Evolutionary conservation across 2,797 vertebrate species (phyloP).

Genomic region (Sebastes cheni): DNA sequence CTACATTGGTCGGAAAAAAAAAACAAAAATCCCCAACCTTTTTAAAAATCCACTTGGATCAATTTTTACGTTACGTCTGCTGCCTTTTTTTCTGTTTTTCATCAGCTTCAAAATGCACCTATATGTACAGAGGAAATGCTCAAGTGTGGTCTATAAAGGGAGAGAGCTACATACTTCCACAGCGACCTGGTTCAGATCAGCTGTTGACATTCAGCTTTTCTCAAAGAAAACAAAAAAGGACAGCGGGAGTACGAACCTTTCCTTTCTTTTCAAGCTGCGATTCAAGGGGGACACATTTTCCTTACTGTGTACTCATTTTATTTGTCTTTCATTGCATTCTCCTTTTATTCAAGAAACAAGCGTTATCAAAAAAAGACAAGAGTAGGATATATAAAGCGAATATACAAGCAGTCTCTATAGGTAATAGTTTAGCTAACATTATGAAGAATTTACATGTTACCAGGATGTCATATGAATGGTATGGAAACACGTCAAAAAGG

Average conservation of each 20-base stretch:
- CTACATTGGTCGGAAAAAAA: conserved; percentile 58
- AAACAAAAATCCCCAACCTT: conserved; percentile 20
- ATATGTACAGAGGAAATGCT: conserved; percentile 80
- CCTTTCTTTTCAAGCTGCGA: conserved; percentile 63
- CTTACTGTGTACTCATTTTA: conserved; percentile 37
- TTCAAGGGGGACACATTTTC: conserved; percentile 41
- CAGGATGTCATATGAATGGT: conserved; percentile 58
- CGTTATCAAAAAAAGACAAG: conserved; percentile 62
- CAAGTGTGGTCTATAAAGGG: conserved; percentile 54
- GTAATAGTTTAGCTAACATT: conserved; percentile 77
- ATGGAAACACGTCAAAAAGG: conserved; percentile 48
- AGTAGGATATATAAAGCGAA: conserved; percentile 67
- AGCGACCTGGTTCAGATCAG: conserved; percentile 61
- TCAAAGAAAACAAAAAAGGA: conserved; percentile 60
- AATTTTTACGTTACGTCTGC: conserved; percentile 19
- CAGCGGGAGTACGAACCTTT: conserved; percentile 74
- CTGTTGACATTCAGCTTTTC: conserved; percentile 81
- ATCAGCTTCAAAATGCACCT: conserved; percentile 63
- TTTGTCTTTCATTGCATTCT: conserved; percentile 65
- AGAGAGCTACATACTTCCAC: conserved; percentile 80
- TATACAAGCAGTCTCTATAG: conserved; percentile 75
- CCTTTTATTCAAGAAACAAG: conserved; percentile 59
- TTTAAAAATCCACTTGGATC: conserved; percentile 58
- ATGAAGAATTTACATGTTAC: conserved; percentile 78
- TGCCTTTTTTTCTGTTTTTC: conserved; percentile 13